Base-by-base conservation (phyloP, 2,113 vertebrate genomes). In the Zootoca vivipara region DNA sequence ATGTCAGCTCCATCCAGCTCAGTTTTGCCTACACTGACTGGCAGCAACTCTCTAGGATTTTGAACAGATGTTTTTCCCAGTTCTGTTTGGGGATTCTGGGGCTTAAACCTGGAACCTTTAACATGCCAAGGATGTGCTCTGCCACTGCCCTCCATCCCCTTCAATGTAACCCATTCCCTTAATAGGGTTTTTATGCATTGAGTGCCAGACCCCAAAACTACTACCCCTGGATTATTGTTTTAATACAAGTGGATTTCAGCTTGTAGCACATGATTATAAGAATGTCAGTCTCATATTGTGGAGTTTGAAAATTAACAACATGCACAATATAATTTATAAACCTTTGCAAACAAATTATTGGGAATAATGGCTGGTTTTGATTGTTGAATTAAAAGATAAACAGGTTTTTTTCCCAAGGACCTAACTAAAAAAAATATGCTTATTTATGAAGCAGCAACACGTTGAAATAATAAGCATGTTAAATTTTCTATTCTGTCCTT, bases 381-480 rank as follows among this genome's bases (percentile, higher is more conserved):
- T 28, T 80, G 52, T 8, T 6, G 28, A 18, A 62, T 62, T 64
- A 81, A 62, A 81, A 24, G 3, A 24, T 33, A 35, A n/a, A 64
- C 20, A 64, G 85, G 87, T 1, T 12, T 52, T 52, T 52, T 52
- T 52, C n/a, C n/a, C 46, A 85, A 91, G 82, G 0, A 15, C 42
- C 78, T 80, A 75, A 82, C 83, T 87, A 82, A 87, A 89, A 89
- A 40, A 87, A 85, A 35, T 2, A 10, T 90, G 75, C 85, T 89
- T 89, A 73, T 90, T 82, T 85, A 28, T 84, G 67, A 89, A 78
- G 81, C 86, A 88, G 80, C 74, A 90, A 78, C 2, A 0, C 15
- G 38, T 78, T 62, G 90, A 93, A 94, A 94, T 90, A 89, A 88
- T 26, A n/a, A 92, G 74, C 0, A 22, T 85, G 80, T 62, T 90